phyloP scores from a whole-genome alignment of 2,113 vertebrate genomes.

The Nothoprocta perdicaria region DNA sequence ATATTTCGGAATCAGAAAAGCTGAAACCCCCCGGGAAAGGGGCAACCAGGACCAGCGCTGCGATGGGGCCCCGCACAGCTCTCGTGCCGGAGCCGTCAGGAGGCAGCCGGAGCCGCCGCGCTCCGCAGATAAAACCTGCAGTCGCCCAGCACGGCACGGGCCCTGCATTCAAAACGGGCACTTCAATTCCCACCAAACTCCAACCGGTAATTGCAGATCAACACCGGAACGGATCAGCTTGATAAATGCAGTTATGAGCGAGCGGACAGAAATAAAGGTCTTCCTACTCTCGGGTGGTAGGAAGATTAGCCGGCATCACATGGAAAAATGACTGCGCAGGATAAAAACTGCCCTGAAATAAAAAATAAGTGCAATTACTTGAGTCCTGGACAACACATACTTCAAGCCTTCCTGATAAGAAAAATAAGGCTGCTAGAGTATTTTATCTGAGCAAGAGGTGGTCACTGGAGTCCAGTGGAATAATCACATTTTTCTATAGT shows the following conservation, averaged over 20 bases:
- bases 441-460: neutral
- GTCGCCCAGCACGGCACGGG: neutral
- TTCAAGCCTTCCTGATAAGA: neutral
- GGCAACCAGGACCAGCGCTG: neutral
- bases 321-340: neutral
- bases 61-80: neutral
- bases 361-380: neutral
- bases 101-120: neutral
- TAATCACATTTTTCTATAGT: constrained; percentile 17
- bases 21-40: neutral
- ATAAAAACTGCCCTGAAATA: neutral
- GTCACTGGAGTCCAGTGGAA: neutral
- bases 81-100: neutral
- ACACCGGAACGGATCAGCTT: neutral
- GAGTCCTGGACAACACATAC: neutral
- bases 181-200: neutral
- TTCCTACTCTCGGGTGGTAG: neutral
- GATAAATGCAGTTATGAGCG: neutral
- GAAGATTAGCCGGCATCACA: neutral
- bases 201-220: constrained; percentile 21
- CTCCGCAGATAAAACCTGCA: neutral
- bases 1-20: neutral
- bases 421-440: neutral
- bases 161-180: neutral
- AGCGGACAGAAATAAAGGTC: neutral